Conservation (phyloP, 2,113 vertebrate species). For the Cranoglanis bouderius region DNA sequence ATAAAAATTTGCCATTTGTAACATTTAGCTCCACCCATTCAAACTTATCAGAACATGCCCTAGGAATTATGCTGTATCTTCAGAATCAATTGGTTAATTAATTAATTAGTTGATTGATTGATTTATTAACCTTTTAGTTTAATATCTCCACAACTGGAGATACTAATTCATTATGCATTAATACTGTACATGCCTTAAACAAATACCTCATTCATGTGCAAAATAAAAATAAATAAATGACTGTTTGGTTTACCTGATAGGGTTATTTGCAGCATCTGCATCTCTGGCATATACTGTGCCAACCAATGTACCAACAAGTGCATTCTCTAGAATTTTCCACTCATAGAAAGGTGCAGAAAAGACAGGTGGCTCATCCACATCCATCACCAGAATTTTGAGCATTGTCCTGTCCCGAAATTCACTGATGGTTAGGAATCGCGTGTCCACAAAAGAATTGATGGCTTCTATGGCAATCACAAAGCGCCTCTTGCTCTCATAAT, state of each 20-base stretch:
- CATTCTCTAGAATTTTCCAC: conserved; percentile 82
- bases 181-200: neutral
- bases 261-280: conserved; percentile 74
- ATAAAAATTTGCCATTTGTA: neutral
- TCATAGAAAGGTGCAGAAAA: conserved; percentile 74
- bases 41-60: neutral
- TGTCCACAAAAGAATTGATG: conserved; percentile 77
- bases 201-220: neutral
- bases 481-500: conserved; percentile 84
- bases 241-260: conserved; percentile 77
- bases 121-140: neutral
- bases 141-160: neutral
- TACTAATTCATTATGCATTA: neutral
- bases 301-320: conserved; percentile 67
- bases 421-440: conserved; percentile 66
- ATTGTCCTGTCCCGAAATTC: conserved; percentile 78
- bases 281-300: conserved; percentile 82
- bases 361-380: conserved; percentile 89
- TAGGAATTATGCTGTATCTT: neutral
- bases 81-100: too few species aligned
- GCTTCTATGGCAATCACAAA: conserved; percentile 79
- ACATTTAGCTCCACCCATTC: neutral
- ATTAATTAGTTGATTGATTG: neutral
- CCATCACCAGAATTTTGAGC: conserved; percentile 83
- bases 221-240: neutral